phyloP scores from a whole-genome alignment of 2,797 vertebrate genomes.

The Sebastes oblongus region DNA sequence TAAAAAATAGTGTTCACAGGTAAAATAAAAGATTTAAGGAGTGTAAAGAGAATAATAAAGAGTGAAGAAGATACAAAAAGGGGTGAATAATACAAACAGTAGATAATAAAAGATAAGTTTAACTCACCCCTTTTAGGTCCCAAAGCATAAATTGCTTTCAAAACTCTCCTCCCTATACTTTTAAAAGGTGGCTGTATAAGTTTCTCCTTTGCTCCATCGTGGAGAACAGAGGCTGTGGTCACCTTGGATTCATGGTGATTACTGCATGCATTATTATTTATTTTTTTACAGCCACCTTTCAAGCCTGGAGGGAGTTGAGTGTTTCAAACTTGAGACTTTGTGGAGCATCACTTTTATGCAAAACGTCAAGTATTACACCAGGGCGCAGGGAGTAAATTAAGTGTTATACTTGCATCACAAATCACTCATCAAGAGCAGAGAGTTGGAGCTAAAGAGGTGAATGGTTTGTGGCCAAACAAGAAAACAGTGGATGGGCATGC shows the following conservation, averaged over 20 bases:
- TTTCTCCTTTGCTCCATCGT: background rate
- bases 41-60: background rate
- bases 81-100: background rate
- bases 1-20: background rate
- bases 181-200: background rate
- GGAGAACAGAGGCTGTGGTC: background rate
- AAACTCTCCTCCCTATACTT: background rate
- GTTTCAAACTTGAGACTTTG: background rate
- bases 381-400: background rate
- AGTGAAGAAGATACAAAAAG: background rate
- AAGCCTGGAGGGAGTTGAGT: background rate
- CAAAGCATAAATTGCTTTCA: background rate
- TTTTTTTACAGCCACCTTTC: background rate
- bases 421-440: slow-evolving; percentile 29
- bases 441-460: slow-evolving; percentile 14
- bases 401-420: slow-evolving; percentile 40
- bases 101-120: background rate
- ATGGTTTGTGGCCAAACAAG: slow-evolving; percentile 3
- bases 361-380: background rate
- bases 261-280: background rate
- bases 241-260: background rate
- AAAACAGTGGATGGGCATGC: background rate
- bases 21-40: background rate
- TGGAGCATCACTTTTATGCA: background rate
- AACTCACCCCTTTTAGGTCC: background rate